A percentile compares a stretch with the other conserved stretches of the same genome.
Conservation (phyloP, 2,113 vertebrate genomes). For the Poeciliopsis turrubarensis region DNA sequence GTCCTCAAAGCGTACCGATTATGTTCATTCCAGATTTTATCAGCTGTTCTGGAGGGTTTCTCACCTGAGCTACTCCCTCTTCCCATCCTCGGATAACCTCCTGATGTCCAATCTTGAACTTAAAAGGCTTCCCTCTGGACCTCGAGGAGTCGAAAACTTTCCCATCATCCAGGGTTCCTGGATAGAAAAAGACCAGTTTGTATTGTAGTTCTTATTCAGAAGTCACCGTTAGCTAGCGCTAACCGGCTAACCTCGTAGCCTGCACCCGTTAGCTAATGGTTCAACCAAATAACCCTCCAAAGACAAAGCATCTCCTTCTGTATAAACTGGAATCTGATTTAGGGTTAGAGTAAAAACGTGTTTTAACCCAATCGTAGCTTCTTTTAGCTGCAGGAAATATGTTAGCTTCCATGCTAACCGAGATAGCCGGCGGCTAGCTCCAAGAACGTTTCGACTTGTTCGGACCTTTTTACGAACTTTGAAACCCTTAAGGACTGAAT, state of each 20-base stretch:
- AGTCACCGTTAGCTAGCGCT: conserved; percentile 9
- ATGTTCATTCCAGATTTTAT: no score
- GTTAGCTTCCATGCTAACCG: not conserved
- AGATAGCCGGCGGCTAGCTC: conserved; percentile 6
- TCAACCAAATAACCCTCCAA: not conserved
- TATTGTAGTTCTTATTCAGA: not conserved
- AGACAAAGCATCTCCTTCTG: not conserved
- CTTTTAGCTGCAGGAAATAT: not conserved
- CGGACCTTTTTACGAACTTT: not conserved
- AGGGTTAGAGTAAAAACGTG: not conserved
- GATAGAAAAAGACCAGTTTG: not conserved
- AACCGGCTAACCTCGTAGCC: conserved; percentile 23
- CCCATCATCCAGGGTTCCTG: conserved; percentile 90
- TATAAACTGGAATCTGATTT: not conserved
- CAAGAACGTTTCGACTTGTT: not conserved
- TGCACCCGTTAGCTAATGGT: not conserved
- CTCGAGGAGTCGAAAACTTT: conserved; percentile 94
- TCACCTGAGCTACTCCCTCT: conserved; percentile 92
- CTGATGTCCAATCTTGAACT: conserved; percentile 89
- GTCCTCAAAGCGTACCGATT: not conserved
- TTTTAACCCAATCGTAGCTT: not conserved
- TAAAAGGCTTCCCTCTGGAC: conserved; percentile 90
- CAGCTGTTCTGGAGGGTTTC: not conserved
- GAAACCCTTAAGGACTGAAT: not conserved
- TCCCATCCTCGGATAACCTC: conserved; percentile 96